Conservation (phyloP, 2,888 invertebrate species). For the Drosophila limbata region DNA sequence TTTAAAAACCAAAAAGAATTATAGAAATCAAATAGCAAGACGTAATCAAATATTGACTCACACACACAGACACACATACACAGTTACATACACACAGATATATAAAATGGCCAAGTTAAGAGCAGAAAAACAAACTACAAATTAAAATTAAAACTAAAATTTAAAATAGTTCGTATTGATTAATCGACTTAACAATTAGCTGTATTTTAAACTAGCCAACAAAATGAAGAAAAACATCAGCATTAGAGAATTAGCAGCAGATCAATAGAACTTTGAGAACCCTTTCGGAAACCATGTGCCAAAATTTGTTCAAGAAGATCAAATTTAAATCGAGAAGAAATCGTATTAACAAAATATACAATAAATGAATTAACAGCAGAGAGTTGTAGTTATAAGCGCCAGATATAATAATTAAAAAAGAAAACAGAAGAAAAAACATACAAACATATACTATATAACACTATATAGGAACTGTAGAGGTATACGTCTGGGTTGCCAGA, state of each 20-base stretch:
- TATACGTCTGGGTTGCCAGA: conserved; percentile 7
- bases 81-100: conserved; percentile 5
- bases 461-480: conserved; percentile 42
- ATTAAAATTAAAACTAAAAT: conserved; percentile 57
- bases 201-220: conserved; percentile 77
- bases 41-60: conserved; percentile 72
- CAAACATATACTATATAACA: conserved; percentile 20
- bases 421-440: conserved; percentile 16
- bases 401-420: conserved; percentile 15
- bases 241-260: conserved; percentile 43
- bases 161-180: conserved; percentile 30
- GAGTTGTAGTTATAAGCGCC: conserved; percentile 31
- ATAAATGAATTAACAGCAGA: conserved; percentile 51
- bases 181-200: conserved; percentile 69
- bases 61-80: conserved; percentile 14
- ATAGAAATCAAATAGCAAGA: conserved; percentile 74
- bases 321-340: conserved; percentile 40
- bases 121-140: conserved; percentile 72
- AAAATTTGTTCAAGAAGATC: conserved; percentile 77
- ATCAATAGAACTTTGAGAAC: conserved; percentile 53
- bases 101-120: conserved; percentile 47
- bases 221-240: conserved; percentile 15
- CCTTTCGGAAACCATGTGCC: conserved; percentile 84
- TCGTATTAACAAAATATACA: conserved; percentile 61
- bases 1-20: conserved; percentile 53